Evolutionary conservation across 2,888 invertebrate genomes (phyloP).

Genomic region (Dryomyza anilis): DNA sequence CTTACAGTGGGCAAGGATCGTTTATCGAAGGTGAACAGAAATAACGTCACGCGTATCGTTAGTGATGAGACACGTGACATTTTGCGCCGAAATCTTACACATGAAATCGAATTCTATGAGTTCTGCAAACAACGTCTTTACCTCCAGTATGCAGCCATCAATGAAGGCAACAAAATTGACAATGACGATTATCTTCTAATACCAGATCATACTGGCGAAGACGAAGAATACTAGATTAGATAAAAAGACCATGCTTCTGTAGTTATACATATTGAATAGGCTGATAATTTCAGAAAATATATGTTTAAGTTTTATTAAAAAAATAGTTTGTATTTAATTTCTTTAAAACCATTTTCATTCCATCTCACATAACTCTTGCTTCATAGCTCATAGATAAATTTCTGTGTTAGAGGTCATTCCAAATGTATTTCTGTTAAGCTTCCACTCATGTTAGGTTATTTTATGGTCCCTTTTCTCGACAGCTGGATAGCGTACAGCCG

Average conservation of each 20-base stretch:
- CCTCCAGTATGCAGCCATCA: slow-evolving; percentile 75
- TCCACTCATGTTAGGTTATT: too few relatives aligned
- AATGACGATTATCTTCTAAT: slow-evolving; percentile 53
- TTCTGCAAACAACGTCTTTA: slow-evolving; percentile 86
- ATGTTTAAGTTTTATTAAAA: too few relatives aligned
- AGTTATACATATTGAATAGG: not conserved
- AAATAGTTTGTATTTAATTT: too few relatives aligned
- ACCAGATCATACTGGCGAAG: slow-evolving; percentile 43
- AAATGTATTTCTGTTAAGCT: too few relatives aligned
- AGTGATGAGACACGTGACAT: slow-evolving; percentile 82
- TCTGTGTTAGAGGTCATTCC: too few relatives aligned
- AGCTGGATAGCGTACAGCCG: not conserved
- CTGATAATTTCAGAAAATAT: not conserved
- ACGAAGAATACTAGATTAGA: slow-evolving; percentile 8
- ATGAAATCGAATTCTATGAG: slow-evolving; percentile 89
- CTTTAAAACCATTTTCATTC: too few relatives aligned
- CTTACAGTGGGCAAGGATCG: slow-evolving; percentile 56
- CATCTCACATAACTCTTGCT: too few relatives aligned
- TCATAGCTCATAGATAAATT: too few relatives aligned
- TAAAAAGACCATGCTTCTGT: too few relatives aligned
- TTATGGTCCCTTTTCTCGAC: too few relatives aligned
- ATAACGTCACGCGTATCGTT: slow-evolving; percentile 64
- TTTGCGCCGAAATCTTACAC: slow-evolving; percentile 80
- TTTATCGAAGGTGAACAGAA: slow-evolving; percentile 68
- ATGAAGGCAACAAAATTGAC: slow-evolving; percentile 47